Conservation (phyloP, 2,888 invertebrate species). For the Drosophila tanythrix region DNA sequence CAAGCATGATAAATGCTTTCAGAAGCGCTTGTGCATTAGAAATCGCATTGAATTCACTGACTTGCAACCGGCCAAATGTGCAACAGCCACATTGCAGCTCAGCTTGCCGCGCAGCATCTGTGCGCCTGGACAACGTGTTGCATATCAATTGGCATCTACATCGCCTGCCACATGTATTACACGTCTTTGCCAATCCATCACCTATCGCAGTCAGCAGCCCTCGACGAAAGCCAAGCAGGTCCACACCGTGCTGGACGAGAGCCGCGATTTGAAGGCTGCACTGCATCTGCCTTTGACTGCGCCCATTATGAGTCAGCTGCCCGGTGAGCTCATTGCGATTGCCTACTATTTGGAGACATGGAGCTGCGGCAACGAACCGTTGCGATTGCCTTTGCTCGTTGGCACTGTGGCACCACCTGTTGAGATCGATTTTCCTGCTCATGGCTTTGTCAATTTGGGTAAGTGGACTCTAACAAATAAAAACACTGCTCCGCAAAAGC, state of each 20-base stretch:
- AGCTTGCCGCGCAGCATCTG: conserved; percentile 60
- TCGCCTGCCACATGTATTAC: conserved; percentile 14
- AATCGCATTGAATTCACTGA: conserved; percentile 58
- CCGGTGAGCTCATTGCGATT: conserved; percentile 40
- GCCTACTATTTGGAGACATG: conserved; percentile 55
- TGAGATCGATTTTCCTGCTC: conserved; percentile 6
- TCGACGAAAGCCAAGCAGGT: conserved; percentile 43
- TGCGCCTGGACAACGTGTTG: conserved; percentile 69
- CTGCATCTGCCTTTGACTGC: conserved; percentile 62
- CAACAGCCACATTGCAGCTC: conserved; percentile 14
- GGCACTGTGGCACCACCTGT: conserved; percentile 66
- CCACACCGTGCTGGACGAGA: conserved; percentile 43
- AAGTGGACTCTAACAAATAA: conserved; percentile 7
- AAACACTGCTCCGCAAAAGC: too few relatives aligned
- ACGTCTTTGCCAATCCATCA: conserved; percentile 60
- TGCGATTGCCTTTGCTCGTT: conserved; percentile 51
- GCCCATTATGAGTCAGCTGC: conserved; percentile 52
- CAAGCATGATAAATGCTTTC: conserved; percentile 58
- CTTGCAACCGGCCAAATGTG: conserved; percentile 27
- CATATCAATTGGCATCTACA: conserved; percentile 39
- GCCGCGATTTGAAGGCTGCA: conserved; percentile 11
- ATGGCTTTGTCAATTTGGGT: conserved; percentile 62
- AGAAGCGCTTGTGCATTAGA: conserved; percentile 56
- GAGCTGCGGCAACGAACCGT: neutral
- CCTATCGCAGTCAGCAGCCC: conserved; percentile 52